Evolutionary conservation across 2,113 vertebrate genomes (phyloP), one percentile per base, ranked within the genome.

Genomic region (Xenus cinereus): DNA sequence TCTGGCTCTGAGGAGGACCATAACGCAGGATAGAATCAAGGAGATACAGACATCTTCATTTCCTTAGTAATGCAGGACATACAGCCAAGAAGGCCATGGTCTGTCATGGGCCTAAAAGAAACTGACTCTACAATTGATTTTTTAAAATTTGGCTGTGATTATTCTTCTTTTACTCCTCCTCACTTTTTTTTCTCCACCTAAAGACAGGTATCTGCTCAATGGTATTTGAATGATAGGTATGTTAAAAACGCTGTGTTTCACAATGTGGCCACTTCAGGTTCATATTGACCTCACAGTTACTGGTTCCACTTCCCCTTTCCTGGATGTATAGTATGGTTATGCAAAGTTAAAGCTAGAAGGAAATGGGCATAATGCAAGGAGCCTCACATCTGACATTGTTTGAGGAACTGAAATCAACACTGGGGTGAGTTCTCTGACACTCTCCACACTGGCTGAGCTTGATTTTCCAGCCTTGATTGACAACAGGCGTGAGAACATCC

Each of bases 301-400:
- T 84, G 79, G 32, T 95, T 91, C 81, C 41, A 92, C 80, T 96
- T 95, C 83, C 63, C 30, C 83, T 89, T 86, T 94, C 83, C 79
- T 86, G 59, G 59, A 57, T 71, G 26, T 14, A 4, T 60, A 71
- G 41, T 60, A 37, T 11, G 12, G 68, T 43, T 93, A 56, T 94
- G 86, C 75, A 95, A 94, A 94, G 37, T 69, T 87, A 90, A 89
- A 88, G 24, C 51, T 86, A 33, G 60, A 82, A 93, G 88, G 57
- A 78, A 92, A 80, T 46, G 41, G 51, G 67, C 81, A 73, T 2
- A 9, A 12, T 79, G 83, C 72, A 93, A 92, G 67, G n/a, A 39
- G 33, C 54, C 45, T 87, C 50, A 78, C 57, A 76, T 57, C 53
- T 89, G 62, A 50, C 45, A 62, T 76, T 75, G n/a, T 84, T 69